Base-by-base conservation (phyloP, 2,888 invertebrate genomes). In the Phanerotoma sp. region DNA sequence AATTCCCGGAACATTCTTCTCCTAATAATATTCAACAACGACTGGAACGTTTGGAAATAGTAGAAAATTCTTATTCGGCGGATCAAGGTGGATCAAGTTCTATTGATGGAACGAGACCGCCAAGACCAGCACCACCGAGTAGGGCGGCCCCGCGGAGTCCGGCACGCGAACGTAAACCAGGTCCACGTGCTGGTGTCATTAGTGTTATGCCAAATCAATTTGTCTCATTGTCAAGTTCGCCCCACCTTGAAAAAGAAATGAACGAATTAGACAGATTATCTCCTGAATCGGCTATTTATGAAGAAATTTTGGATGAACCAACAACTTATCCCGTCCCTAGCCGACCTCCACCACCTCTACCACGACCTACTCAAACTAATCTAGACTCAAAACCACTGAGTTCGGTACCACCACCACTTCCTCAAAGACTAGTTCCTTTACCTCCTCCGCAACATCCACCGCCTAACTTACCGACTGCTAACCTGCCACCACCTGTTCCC, bases 51-150 rank as follows among this genome's bases (percentile, higher is more conserved):
- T 40, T 85, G 81, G 42, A 80, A 79, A 32, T 79, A 75, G 46
- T 74, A 65, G 60, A 80, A 78, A 63, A 83, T 15, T 80, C 84
- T 16, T 85, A 86, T 70, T 86, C 82, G n/a, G n/a, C n/a, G n/a
- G n/a, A n/a, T n/a, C n/a, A n/a, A 3, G 78, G 75, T 9, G 83
- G 86, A 32, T 79, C 79, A 13, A 78, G 84, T 38, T 69, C 81
- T 1, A 75, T 70, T 68, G 70, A 77, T 61, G 60, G 82, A 2
- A 79, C 83, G 1, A 83, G 84, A 25, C 79, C 83, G 3, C 80
- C 78, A 54, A 79, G 81, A 59, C 81, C 77, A 51, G 84, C 78
- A 60, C 77, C 77, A 3, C 68, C 69, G 6, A 71, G 72, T 20
- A 66, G 74, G 47, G 74, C 75, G 3, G 56, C 72, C 1, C 77